Evolutionary conservation across 35 echinoderm and acorn worm genomes (phyloP), one percentile per base, ranked within the genome.

Genomic region (Ptychodera flava): DNA sequence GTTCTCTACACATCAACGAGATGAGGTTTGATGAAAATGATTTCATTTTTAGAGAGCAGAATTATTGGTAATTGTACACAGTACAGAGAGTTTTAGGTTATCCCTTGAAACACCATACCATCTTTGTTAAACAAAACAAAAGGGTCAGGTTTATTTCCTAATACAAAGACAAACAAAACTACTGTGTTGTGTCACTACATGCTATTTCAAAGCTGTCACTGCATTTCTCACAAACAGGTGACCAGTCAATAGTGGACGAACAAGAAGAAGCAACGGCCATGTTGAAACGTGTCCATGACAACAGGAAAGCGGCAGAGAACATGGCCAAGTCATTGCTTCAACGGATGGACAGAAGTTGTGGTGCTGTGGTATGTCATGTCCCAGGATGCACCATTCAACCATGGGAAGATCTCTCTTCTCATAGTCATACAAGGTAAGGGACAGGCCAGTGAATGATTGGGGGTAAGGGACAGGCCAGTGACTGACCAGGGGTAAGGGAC

Each of bases 341-440:
- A 85, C 89, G 95, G 38, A 79, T 98, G 53, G 95, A 98, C 75
- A 89, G 95, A 30, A 98, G 95, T 36, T 94, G 95, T 90, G 95
- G 95, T 77, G 91, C 92, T 33, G 91, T 97, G 92, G 90, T 97
- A n/a, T 94, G 92, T 79, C 95, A 98, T 81, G 93, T 98, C 30
- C 92, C 92, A 78, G 94, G 94, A 15, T 90, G 83, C 77, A 88
- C 94, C n/a, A 52, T 98, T 38, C 95, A 98, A 64, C 95, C 95
- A 28, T 98, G 95, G 95, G 95, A 98, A 78, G 95, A 98, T 83
- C 84, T 98, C 32, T 98, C 95, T 0, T 97, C 95, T 81, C 95
- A 97, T 76, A 97, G 95, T 87, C 95, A 97, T 76, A 97, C 95
- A 37, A 97, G 95, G 95, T 97, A 90, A 37, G n/a, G 6, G 22